Evolutionary conservation across 2,113 vertebrate genomes (phyloP).

Genomic region (Mugil cephalus): DNA sequence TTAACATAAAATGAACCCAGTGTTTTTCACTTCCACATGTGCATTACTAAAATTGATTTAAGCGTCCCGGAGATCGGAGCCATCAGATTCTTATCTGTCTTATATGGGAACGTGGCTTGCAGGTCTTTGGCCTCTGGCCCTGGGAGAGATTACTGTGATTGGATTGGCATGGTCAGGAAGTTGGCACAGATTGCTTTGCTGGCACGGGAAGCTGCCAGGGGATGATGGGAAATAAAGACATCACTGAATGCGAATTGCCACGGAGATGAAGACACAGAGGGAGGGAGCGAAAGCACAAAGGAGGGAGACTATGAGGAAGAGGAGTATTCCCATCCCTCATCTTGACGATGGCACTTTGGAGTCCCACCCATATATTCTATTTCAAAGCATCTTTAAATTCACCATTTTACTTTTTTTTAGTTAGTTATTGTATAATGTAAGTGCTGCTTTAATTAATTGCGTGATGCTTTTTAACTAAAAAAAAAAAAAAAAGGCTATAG

Average conservation of each 20-base stretch:
- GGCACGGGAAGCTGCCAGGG: constrained; percentile 52
- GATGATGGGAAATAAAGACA: constrained; percentile 77
- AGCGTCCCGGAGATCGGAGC: constrained; percentile 1
- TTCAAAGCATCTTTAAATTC: background rate
- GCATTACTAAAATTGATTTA: background rate
- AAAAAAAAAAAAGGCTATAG: background rate
- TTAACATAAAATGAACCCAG: background rate
- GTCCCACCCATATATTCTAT: background rate
- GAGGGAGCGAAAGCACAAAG: background rate
- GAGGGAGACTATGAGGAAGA: constrained; percentile 11
- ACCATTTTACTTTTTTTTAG: background rate
- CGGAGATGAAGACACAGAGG: constrained; percentile 16
- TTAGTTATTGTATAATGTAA: background rate
- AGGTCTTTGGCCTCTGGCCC: constrained; percentile 62
- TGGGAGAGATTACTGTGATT: constrained; percentile 69
- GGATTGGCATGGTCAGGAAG: constrained; percentile 66
- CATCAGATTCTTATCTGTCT: constrained; percentile 6
- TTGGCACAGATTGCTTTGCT: constrained; percentile 57
- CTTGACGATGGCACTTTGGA: constrained; percentile 15
- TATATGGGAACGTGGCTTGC: constrained; percentile 42
- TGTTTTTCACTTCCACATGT: background rate
- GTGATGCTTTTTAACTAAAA: background rate
- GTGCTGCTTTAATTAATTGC: constrained; percentile 1
- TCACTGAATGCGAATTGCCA: constrained; percentile 68
- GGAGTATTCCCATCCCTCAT: constrained; percentile 12